Base-by-base conservation (phyloP, 2,888 invertebrate species). In the Dromius quadrimaculatus region DNA sequence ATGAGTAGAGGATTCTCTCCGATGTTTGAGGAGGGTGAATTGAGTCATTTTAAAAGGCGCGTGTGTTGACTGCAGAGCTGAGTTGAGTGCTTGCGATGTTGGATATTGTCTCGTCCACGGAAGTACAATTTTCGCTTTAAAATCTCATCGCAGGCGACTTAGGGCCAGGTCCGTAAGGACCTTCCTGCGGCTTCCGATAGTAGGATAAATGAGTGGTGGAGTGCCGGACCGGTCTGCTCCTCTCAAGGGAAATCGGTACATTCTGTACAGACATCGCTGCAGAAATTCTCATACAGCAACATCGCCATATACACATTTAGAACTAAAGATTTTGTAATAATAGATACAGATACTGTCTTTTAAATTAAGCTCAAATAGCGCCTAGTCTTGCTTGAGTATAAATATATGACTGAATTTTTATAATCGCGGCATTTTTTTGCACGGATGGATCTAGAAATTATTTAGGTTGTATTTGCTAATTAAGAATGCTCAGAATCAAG, bases 131-230 rank as follows among this genome's bases (percentile, higher is more conserved):
- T 61, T 61, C 61, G 61, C 38, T 62, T 62, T 62, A 62, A 62
- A 62, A 62, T 41, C 62, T 62, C 62, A 62, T 62, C 62, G 62
- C 22, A 11, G 41, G 22, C 41, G 62, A 62, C 62, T 62, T 62
- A 62, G 62, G 61, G 62, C 41, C 22, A 23, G 23, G 59, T 54
- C 50, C 50, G 13, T 15, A 15, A 23, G 59, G 59, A 59, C 59
- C 36, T 34, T 59, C 59, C n/a, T 9, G 59, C 19, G 41, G 41
- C 23, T 62, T 62, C 50, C 64, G 34, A 64, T 64, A 64, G 47
- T 64, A 64, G 64, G 50, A 64, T 64, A 64, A 64, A 64, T 64
- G 64, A 64, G 32, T 64, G 64, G 15, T 15, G 28, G 57, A 15
- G 19, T 5, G 38, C 41, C 23, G 62, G n/a, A n/a, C n/a, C 20